phyloP scores from a whole-genome alignment of 2,888 invertebrate genomes.

The Liodrosophila aerea region DNA sequence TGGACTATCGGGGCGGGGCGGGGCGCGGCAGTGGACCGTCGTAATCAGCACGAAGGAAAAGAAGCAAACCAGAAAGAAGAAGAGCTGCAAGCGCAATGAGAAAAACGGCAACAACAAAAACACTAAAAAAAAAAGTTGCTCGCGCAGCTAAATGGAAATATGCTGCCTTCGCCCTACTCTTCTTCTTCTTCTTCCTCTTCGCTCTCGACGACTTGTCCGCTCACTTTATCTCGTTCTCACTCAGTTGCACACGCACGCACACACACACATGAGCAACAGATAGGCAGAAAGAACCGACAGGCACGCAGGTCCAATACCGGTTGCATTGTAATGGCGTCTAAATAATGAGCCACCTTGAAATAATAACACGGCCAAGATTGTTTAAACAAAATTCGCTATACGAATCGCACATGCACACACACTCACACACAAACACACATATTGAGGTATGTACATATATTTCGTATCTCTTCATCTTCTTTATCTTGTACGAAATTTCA shows the following conservation, averaged over 20 bases:
- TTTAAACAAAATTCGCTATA: slow-evolving; percentile 65
- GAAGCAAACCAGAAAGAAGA: not conserved
- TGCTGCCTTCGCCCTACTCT: slow-evolving; percentile 40
- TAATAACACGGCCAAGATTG: slow-evolving; percentile 70
- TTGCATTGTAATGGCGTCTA: slow-evolving; percentile 71
- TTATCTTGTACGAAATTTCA: slow-evolving; percentile 69
- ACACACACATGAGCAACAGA: slow-evolving; percentile 6
- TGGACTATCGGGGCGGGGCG: slow-evolving; percentile 8
- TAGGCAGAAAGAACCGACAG: slow-evolving; percentile 9
- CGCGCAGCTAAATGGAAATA: slow-evolving; percentile 68
- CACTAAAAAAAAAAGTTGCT: slow-evolving; percentile 58
- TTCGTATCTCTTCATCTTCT: slow-evolving; percentile 64
- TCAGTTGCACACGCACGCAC: slow-evolving; percentile 14
- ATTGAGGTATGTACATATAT: slow-evolving; percentile 20
- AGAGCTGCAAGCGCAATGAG: slow-evolving; percentile 1
- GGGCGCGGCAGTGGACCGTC: slow-evolving; percentile 21
- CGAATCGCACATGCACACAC: slow-evolving; percentile 19
- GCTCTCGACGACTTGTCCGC: too few species aligned
- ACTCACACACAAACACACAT: slow-evolving; percentile 21
- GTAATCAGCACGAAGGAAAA: slow-evolving; percentile 46
- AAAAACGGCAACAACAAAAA: slow-evolving; percentile 29
- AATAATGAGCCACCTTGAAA: slow-evolving; percentile 73
- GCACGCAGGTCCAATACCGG: slow-evolving; percentile 61
- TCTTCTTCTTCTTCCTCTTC: slow-evolving; percentile 8
- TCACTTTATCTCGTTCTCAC: slow-evolving; percentile 5